Base-by-base conservation (phyloP, 2,888 invertebrate genomes). In the Cerastoderma edule region DNA sequence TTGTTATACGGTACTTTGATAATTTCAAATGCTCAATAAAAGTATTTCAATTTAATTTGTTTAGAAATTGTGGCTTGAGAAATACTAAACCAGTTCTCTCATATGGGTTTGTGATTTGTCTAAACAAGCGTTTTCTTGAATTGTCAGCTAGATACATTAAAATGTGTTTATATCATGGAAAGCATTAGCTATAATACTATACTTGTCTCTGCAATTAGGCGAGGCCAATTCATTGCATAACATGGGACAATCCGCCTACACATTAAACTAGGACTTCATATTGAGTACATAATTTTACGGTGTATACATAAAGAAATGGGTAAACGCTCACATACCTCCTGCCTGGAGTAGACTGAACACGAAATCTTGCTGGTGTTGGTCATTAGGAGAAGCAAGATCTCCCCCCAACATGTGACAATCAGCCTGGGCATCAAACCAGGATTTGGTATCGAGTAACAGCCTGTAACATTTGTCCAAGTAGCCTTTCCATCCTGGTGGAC, bases 391-490 rank as follows among this genome's bases (percentile, higher is more conserved):
- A 13, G 85, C 87, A 19, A 89, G 77, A 27, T 89, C 85, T 0
- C 77, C 84, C 8, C 84, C 85, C 39, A 76, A 32, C 22, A 67
- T 69, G 30, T 81, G 78, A 78, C 88, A 88, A 54, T 80, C 67
- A 4, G 75, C 73, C 28, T 83, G 74, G 27, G 87, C 85, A 71
- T 84, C 80, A 30, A 67, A 50, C 87, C 88, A 87, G 5, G 78
- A 75, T 33, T 65, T 72, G 16, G 60, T 72, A 28, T 84, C 78
- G n/a, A 79, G 64, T 35, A 85, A 19, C 46, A 87, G 64, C 10
- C 83, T 64, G 64, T 89, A 90, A 67, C 90, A 90, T 35, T 77
- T 72, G 74, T 85, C 84, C 0, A 73, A 66, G 30, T 83, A 87
- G 2, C 79, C 60, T 50, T 72, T 80, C 88, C 88, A 90, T 16